Evolutionary conservation across 1,140 invertebrate genomes (phyloP).

Genomic region (Drosophila repleta): DNA sequence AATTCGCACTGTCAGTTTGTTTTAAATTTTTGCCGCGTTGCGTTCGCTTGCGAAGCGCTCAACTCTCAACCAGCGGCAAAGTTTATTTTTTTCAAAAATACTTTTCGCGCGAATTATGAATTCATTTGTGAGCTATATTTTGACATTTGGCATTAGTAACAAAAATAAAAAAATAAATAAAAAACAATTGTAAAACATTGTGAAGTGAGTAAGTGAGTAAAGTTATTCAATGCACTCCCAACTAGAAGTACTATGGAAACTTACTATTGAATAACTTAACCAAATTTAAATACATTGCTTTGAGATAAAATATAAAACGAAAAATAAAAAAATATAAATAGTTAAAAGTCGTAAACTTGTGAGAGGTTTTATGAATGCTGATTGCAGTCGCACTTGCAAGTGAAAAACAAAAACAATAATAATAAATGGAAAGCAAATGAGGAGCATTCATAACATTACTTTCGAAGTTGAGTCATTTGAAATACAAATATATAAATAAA

Average conservation of each 20-base stretch:
- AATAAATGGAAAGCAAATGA: background rate
- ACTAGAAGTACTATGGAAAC: background rate
- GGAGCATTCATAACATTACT: background rate
- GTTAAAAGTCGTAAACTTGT: conserved; percentile 15
- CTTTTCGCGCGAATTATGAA: conserved; percentile 17
- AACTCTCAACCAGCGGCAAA: background rate
- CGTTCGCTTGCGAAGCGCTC: conserved; percentile 39
- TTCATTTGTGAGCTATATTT: background rate
- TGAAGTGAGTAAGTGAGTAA: too few species aligned
- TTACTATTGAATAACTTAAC: conserved; percentile 24
- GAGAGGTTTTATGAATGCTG: conserved; percentile 6
- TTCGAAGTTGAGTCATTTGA: background rate
- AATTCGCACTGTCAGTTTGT: conserved; percentile 80
- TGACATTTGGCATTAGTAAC: background rate
- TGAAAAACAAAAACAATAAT: conserved; percentile 5
- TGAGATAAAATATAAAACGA: conserved; percentile 11
- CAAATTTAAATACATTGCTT: conserved; percentile 35
- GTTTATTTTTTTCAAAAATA: conserved; percentile 15
- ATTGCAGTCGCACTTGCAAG: conserved; percentile 5
- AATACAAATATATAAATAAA: background rate
- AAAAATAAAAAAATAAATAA: conserved; percentile 11
- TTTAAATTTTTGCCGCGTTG: conserved; percentile 74
- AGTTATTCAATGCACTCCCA: too few species aligned
- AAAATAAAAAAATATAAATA: conserved; percentile 18
- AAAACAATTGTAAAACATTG: background rate